Evolutionary conservation across 1,140 invertebrate genomes (phyloP).

Genomic region (Papilio xuthus): DNA sequence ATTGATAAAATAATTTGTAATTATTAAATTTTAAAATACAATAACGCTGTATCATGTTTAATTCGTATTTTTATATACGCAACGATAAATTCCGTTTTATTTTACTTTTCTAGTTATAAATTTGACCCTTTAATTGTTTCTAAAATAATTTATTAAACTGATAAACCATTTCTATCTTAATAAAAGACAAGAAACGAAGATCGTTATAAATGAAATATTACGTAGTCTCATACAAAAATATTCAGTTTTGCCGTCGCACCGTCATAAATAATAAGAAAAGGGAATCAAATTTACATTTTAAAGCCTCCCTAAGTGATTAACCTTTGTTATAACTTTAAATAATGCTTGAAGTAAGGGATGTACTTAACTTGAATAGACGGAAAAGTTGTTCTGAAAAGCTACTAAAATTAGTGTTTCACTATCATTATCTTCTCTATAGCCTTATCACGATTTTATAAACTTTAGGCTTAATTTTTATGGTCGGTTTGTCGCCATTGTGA

Average conservation of each 20-base stretch:
- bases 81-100: neutral
- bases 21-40: too few species aligned
- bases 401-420: neutral
- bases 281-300: slow-evolving; percentile 19
- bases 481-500: too few species aligned
- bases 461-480: too few species aligned
- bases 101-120: neutral
- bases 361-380: neutral
- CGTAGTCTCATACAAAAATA: slow-evolving; percentile 23
- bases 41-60: too few species aligned
- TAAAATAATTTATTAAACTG: slow-evolving; percentile 24
- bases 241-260: slow-evolving; percentile 1
- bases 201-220: slow-evolving; percentile 31
- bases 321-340: slow-evolving; percentile 19
- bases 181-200: slow-evolving; percentile 21
- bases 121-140: neutral
- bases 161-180: slow-evolving; percentile 28
- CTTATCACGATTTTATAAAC: too few species aligned
- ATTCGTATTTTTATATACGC: neutral
- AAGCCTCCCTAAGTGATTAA: slow-evolving; percentile 11
- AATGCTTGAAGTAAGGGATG: neutral
- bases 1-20: too few species aligned
- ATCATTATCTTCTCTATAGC: too few species aligned
- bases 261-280: slow-evolving; percentile 15
- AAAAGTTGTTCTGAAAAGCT: neutral